phyloP scores from a whole-genome alignment of 2,888 invertebrate species.

The Lochmaea crataegi region DNA sequence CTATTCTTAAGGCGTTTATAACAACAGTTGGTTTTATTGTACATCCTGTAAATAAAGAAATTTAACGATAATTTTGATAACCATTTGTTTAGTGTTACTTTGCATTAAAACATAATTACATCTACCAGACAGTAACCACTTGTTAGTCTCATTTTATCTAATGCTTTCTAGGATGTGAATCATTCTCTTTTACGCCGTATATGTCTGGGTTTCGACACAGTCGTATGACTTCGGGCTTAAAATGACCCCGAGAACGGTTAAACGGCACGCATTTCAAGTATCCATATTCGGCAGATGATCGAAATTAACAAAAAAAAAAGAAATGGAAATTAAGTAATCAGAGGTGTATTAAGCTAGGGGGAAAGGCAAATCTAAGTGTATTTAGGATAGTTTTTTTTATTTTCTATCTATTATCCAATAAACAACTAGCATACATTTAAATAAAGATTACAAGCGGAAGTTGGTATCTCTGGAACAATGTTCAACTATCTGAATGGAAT shows the following conservation, averaged over 20 bases:
- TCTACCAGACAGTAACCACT: slow-evolving; percentile 2
- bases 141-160: slow-evolving; percentile 7
- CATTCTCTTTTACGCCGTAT: slow-evolving; percentile 38
- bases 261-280: slow-evolving; percentile 19
- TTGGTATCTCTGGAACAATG: background rate
- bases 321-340: slow-evolving; percentile 20
- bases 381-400: no score
- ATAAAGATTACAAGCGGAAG: slow-evolving; percentile 4
- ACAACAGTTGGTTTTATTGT: no score
- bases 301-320: slow-evolving; percentile 30
- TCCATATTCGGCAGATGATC: slow-evolving; percentile 29
- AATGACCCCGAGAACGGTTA: slow-evolving; percentile 35
- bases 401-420: background rate
- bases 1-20: background rate
- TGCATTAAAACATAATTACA: background rate
- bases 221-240: slow-evolving; percentile 18
- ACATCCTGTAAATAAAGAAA: background rate
- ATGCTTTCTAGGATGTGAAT: slow-evolving; percentile 40
- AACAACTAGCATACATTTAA: background rate
- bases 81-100: slow-evolving; percentile 1
- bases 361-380: no score
- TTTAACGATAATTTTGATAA: slow-evolving; percentile 4
- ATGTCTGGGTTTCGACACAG: slow-evolving; percentile 33
- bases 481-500: background rate
- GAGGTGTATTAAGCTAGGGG: background rate